Evolutionary conservation across 2,888 invertebrate species (phyloP), one percentile per base, ranked within the genome.

Genomic region (Ophion slaviceki): DNA sequence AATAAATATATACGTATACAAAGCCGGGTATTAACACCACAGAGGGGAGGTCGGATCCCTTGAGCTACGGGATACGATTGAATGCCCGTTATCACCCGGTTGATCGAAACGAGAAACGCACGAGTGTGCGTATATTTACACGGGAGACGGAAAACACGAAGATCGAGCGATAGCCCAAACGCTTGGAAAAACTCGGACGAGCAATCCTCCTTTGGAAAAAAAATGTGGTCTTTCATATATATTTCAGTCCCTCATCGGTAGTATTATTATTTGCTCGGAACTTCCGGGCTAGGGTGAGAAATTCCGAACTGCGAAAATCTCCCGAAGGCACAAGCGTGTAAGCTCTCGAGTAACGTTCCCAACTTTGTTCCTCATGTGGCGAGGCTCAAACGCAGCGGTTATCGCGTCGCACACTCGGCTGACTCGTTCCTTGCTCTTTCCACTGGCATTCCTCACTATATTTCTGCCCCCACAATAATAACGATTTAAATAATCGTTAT

Each of bases 1-100:
- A 57, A 8, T 32, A 57, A 32, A 6, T 36, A 17, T 11, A 67
- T n/a, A 40, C 6, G 20, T n/a, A 67, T 79, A 75, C 61, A 80
- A 66, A 76, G n/a, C 78, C 68, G 79, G 62, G 84, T 67, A 84
- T 84, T 80, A 77, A 80, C 79, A 79, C 66, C 71, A 78, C 47
- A 47, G 75, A 32, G 68, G 74, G 71, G 64, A 28, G 47, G 47
- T 74, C 40, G 61, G 64, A 81, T 80, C 87, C 80, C 32, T 80
- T 62, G 78, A 87, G 87, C 85, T 82, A 53, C 45, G 80, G 61
- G 86, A 78, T 87, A 67, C 72, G 84, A 83, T 88, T 87, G 71
- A 57, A 79, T 76, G 53, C 77, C 79, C 68, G 82, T 85, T 85
- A 87, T 87, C 80, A 14, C 28, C 32, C 62, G 74, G 36, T 36